Conservation (phyloP, 2,888 invertebrate species). For the Cenopis cana region DNA sequence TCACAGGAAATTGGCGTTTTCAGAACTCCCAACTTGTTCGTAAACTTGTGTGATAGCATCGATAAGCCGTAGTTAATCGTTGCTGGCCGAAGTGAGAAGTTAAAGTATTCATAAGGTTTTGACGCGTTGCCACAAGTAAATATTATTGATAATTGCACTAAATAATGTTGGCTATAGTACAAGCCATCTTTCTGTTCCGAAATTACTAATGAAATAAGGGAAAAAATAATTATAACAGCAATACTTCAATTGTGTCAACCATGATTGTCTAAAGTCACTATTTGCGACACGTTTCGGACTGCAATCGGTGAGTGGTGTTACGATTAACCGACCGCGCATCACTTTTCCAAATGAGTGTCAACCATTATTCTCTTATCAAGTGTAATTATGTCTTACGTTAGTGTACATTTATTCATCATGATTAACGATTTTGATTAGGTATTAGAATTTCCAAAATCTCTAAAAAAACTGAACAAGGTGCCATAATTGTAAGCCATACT, state of each 20-base stretch:
- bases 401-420: no score
- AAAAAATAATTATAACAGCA: not conserved
- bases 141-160: no score
- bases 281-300: no score
- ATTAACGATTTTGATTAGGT: no score
- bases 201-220: not conserved
- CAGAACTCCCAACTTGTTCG: constrained; percentile 63
- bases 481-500: not conserved
- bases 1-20: constrained; percentile 81
- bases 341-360: no score
- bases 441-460: not conserved
- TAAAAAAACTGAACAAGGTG: not conserved
- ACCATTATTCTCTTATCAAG: no score
- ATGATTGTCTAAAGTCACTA: no score
- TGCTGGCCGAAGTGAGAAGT: constrained; percentile 19
- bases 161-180: not conserved
- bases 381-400: no score
- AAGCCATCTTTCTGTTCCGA: not conserved
- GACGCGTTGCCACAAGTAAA: not conserved
- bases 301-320: no score
- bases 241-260: no score
- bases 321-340: no score
- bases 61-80: constrained; percentile 36
- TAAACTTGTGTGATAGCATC: constrained; percentile 60
- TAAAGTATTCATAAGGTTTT: constrained; percentile 15